Base-by-base conservation (phyloP, 2,113 vertebrate genomes). In the Calypte anna region DNA sequence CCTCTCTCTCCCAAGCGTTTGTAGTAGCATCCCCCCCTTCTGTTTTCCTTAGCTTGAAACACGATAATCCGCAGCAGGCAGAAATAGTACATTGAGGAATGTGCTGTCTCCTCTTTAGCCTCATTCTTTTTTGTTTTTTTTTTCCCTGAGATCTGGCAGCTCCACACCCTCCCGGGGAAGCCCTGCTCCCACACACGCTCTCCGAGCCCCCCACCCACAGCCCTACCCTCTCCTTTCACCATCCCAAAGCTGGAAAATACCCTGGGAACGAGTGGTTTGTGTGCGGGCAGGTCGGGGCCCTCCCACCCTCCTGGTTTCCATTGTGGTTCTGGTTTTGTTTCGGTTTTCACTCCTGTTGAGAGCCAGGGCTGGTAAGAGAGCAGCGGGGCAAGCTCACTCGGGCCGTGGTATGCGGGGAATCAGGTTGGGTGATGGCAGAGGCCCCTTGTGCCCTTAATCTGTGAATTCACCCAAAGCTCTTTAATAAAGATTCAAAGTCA, bases 401-500 rank as follows among this genome's bases (percentile, higher is more conserved):
- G 3, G 43, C n/a, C 12, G 1, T 2, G 75, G 80, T 10, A 79
- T 24, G 88, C 53, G 1, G 85, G 93, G 82, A 46, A 23, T 55
- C 77, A 50, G 88, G 79, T 63, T 46, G 66, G 63, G 8, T 18
- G 82, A 38, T 63, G 12, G 23, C 57, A 9, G 76, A 0, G 57
- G 59, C 76, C 12, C 5, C 30, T 80, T 6, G 55, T 80, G 91
- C 85, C 90, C 93, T 93, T 95, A 95, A 96, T 96, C 95, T 80
- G 43, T 9, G 28, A 76, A 67, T 44, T 84, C 66, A n/a, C 82
- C 61, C 61, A 90, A 94, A 95, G 94, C 94, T 96, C 91, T 96
- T 95, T 94, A 95, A 75, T 95, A 61, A 88, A 90, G 91, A 94
- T 20, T 90, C 95, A 67, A 86, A 95, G 93, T 94, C 93, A 94